phyloP scores from a whole-genome alignment of 53 echinoderm and acorn worm genomes.

The Antedon mediterranea region DNA sequence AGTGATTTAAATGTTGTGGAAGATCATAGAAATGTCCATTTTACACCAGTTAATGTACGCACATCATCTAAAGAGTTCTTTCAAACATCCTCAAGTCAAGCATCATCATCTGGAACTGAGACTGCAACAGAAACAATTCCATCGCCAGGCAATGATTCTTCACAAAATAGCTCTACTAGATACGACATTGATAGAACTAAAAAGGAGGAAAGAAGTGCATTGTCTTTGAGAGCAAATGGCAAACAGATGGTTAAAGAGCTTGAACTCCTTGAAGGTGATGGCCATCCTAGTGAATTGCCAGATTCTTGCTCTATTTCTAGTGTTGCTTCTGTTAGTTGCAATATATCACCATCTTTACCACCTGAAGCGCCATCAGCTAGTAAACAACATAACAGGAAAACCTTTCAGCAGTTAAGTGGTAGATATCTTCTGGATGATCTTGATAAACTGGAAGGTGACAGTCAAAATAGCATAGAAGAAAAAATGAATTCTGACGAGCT shows the following conservation, averaged over 20 bases:
- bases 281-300: neutral
- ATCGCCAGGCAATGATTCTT: neutral
- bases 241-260: neutral
- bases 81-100: no score
- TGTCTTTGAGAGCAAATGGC: neutral
- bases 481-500: neutral
- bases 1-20: neutral
- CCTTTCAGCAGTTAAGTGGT: neutral
- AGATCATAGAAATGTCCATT: no score
- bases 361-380: neutral
- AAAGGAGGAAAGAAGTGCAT: neutral
- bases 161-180: no score
- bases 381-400: neutral
- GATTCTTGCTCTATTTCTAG: neutral
- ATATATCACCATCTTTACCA: neutral
- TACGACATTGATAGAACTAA: neutral
- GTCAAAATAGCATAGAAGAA: neutral
- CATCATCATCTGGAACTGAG: no score
- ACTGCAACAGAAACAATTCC: neutral
- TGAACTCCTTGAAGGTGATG: neutral
- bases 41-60: neutral
- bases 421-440: neutral
- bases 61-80: no score
- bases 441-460: neutral
- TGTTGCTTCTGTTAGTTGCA: neutral